Evolutionary conservation across 2,113 vertebrate genomes (phyloP), one percentile per base, ranked within the genome.

Genomic region (Rhinichthys klamathensis): DNA sequence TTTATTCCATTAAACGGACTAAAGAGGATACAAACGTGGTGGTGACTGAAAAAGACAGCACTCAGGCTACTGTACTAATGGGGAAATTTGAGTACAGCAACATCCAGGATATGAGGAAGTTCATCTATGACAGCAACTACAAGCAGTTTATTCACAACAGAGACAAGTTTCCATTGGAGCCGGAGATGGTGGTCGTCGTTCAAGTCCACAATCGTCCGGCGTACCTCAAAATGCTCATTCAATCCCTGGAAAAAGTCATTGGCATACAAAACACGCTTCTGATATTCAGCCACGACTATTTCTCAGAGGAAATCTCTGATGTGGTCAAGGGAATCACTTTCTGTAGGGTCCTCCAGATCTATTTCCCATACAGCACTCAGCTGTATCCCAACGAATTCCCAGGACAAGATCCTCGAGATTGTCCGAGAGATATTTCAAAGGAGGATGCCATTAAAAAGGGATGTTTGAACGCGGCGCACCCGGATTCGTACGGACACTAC

Each of bases 351-450:
- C 86, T 95, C 91, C 94, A 95, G 18, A 94, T 96, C 69, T 95
- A 93, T 88, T 96, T 95, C 91, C 95, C 95, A 0, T 96, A 94
- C 90, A 96, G 94, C 88, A 88, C 85, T 21, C 94, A 95, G 91
- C 93, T 96, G 25, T 95, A 94, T 90, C 93, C 95, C 12, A 56
- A 7, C 0, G 92, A 95, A 86, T 95, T 95, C 89, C 95, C 95
- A 10, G 94, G 95, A 23, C 92, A 92, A 76, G 94, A 95, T 84
- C 93, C 92, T 0, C 41, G 23, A 8, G 95, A 96, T 89, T 96
- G 95, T 84, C 93, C 92, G 0, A 85, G 94, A 32, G 93, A 95
- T 86, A 77, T 89, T 7, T 76, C 93, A 84, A 93, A 92, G 87
- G 93, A 93, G 21, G 7, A 82, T 0, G 95, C 95, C 65, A 1